Evolutionary conservation across 2,888 invertebrate genomes (phyloP).

Genomic region (Lordiphosa fenestrarum): DNA sequence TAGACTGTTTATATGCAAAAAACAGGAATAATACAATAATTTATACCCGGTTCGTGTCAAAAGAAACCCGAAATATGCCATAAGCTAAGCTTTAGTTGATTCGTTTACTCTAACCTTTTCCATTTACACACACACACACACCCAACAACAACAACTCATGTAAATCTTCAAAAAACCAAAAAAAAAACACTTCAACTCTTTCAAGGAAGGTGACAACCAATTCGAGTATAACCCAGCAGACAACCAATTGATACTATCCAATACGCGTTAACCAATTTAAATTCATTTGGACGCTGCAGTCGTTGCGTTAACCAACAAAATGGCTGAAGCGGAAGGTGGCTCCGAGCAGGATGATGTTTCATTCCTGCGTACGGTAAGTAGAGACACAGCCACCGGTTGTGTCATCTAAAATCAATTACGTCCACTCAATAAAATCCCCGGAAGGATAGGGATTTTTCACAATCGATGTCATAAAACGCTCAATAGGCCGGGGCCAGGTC

Average conservation of each 20-base stretch:
- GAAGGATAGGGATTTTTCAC: slow-evolving; percentile 61
- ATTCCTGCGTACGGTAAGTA: slow-evolving; percentile 97
- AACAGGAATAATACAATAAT: no score
- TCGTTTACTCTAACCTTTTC: no score
- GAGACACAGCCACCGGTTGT: slow-evolving; percentile 27
- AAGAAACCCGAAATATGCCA: no score
- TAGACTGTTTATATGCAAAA: no score
- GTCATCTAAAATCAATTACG: slow-evolving; percentile 76
- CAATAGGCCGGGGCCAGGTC: slow-evolving; percentile 28
- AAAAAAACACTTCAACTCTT: slow-evolving; percentile 16
- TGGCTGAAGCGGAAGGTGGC: slow-evolving; percentile 97
- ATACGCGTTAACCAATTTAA: slow-evolving; percentile 34
- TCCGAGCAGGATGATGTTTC: slow-evolving; percentile 99
- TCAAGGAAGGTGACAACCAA: slow-evolving; percentile 34
- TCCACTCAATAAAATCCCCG: slow-evolving; percentile 74
- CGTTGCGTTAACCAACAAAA: slow-evolving; percentile 79
- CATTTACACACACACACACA: no score
- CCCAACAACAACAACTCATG: no score
- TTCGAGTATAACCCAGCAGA: slow-evolving; percentile 41
- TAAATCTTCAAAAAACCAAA: neutral
- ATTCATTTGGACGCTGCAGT: slow-evolving; percentile 59
- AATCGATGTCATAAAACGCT: slow-evolving; percentile 67
- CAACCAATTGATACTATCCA: slow-evolving; percentile 44
- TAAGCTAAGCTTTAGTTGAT: no score
- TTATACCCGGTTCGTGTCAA: no score